Evolutionary conservation across 2,888 invertebrate genomes (phyloP), one percentile per base, ranked within the genome.

Genomic region (Heliconius hortense): DNA sequence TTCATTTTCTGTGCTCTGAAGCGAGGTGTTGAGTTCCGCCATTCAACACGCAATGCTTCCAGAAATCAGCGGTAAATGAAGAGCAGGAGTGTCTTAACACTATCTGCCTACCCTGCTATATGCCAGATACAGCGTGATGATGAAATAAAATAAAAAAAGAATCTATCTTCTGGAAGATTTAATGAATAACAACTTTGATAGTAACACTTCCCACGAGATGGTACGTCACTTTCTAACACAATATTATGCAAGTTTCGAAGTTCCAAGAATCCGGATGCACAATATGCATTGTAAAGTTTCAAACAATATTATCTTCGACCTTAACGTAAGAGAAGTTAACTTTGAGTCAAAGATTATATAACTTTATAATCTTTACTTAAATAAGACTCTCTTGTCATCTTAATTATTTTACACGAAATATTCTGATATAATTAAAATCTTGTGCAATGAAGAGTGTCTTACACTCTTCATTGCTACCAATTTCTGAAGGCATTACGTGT

Each of bases 181-280:
- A 68, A 68, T 68, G 5, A 28, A 69, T 31, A 53, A 31, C 1
- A 53, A 53, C 53, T 53, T 69, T 31, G 5, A 53, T 31, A 53
- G n/a, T 53, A 31, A 53, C 69, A 35, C 8, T 69, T 15, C 31
- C 56, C 56, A n/a, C 15, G 35, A 69, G 31, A 68, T 13, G n/a
- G 28, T 69, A 31, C 69, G 31, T 56, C 69, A 56, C 69, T 69
- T 31, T 56, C 69, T 69, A 56, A 69, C 56, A 56, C 69, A 69
- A 69, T 69, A 69, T 69, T 69, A 56, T 56, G 56, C 31, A 69
- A 69, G 69, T 69, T 69, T 56, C 53, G 7, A 56, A 56, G 31
- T 8, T 11, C 56, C 53, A 31, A 69, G 31, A 31, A 13, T 69
- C 56, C 56, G 56, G 69, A 56, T 69, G 56, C 53, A 53, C 68